Base-by-base conservation (phyloP, 1,140 invertebrate species). In the Platorchestia sp. region DNA sequence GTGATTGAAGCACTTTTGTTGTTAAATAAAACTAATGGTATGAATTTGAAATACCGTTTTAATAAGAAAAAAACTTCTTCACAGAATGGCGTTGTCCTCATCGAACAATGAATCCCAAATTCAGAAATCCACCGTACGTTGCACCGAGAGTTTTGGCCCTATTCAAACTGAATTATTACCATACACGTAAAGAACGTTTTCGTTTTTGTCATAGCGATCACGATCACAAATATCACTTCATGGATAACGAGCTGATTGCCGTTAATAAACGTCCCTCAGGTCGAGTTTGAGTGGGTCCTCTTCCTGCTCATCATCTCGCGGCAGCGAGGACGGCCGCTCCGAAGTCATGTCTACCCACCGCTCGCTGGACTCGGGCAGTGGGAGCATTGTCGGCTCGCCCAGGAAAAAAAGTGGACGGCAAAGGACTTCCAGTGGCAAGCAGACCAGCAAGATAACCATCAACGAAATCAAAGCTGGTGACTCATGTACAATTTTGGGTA, bases 381-480 rank as follows among this genome's bases (percentile, higher is more conserved):
- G 87, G 5, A 90, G 87, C 41, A 90, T 43, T 0, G 87, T 90
- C 27, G 41, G 27, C 27, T 44, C 44, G 10, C 87, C 87, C 44
- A 90, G 27, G 22, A 45, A 42, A 90, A 43, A 19, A 90, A 90
- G 87, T 90, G 41, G 41, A 0, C 87, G 41, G 3, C 22, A 45
- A 90, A 90, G 87, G 27, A 45, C 87, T 43, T 0, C 87, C 10
- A 90, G 44, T 16, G 44, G 87, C 5, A 90, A 90, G 27, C 19
- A 90, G 19, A 5, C 41, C 22, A 90, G 87, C 87, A 90, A 90
- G 41, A 42, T 90, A 45, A 10, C 5, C 87, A 43, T 90, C 41
- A 42, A 22, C 41, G 87, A 90, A 90, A 90, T 90, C 44, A 90
- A 90, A 90, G 87, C 87, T 90, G 87, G 87, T 90, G 87, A 90